Evolutionary conservation across 64 coral and sea anemone species (phyloP).

Genomic region (Actinia tenebrosa): DNA sequence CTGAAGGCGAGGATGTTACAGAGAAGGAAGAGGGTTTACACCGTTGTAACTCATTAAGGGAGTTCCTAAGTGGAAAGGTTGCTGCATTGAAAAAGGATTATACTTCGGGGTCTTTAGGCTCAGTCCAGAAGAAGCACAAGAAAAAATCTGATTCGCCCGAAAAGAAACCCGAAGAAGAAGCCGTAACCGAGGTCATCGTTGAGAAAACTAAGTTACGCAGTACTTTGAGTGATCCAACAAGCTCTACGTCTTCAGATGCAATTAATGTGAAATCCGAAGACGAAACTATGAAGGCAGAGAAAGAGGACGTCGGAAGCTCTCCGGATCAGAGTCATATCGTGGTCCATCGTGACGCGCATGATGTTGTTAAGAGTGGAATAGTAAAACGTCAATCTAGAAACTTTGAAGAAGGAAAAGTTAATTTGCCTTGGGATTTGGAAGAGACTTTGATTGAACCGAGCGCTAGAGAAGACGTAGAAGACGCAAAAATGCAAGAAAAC

Average conservation of each 20-base stretch:
- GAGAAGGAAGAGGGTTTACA: neutral
- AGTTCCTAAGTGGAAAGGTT: conserved; percentile 14
- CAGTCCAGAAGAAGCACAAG: neutral
- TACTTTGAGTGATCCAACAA: conserved; percentile 2
- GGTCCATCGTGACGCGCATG: conserved; percentile 26
- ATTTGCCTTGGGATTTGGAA: conserved; percentile 15
- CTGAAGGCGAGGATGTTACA: neutral
- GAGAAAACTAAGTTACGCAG: conserved; percentile 3
- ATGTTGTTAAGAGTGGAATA: conserved; percentile 44
- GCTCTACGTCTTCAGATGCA: neutral
- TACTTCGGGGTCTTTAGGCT: neutral
- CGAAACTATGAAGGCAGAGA: neutral
- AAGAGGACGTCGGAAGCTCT: neutral
- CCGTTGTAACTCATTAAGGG: conserved; percentile 1
- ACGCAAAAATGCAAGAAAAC: neutral
- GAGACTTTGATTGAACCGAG: neutral
- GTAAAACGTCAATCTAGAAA: conserved; percentile 48
- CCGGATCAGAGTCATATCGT: neutral
- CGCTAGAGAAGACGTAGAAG: neutral
- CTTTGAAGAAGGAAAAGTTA: conserved; percentile 47
- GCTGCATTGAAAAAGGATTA: neutral
- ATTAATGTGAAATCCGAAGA: neutral
- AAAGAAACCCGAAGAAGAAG: neutral
- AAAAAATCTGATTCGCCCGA: neutral
- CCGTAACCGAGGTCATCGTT: neutral